Evolutionary conservation across 2,113 vertebrate species (phyloP), one percentile per base, ranked within the genome.

Genomic region (Hipposideros armiger): DNA sequence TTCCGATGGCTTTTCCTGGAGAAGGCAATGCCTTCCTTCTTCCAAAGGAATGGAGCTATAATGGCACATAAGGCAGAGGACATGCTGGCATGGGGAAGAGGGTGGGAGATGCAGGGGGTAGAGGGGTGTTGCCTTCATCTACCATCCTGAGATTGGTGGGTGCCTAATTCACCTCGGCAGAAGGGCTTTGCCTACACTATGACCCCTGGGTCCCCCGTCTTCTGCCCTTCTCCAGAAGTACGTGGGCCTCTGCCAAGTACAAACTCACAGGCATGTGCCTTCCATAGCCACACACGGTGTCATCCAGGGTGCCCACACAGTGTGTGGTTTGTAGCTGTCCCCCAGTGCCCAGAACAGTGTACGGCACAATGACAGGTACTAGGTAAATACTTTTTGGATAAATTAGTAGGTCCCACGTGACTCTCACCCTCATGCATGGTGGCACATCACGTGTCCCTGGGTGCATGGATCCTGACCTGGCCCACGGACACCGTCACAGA

Each of bases 111-210:
- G 2, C 16, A 26, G n/a, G 5, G 4, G 2, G 52, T 28, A 11
- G 50, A 0, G 1, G 24, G 16, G 11, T 11, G 5, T 28, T 56
- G 32, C 42, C 36, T n/a, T 42, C 4, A 2, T 40, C 1, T 40
- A 20, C 10, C 36, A n/a, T 58, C 28, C 58, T 42, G 82, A 69
- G 32, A 11, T 11, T 20, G 32, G 19, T 2, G 22, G 32, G 32
- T 9, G 7, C 24, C 28, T 56, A 4, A 50, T 24, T 42, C 42
- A 60, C 80, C 54, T 36, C 40, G 66, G 52, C 70, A 54, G 17
- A 72, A 64, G 62, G 56, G 50, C 70, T 96, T 73, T 81, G 73
- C 72, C 58, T 78, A 11, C 36, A 2, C 19, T 19, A 17, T 20
- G 36, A 11, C 26, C n/a, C 50, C 50, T 4, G 52, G 36, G 3